phyloP scores from a whole-genome alignment of 2,888 invertebrate genomes.

The Coelopa pilipes region DNA sequence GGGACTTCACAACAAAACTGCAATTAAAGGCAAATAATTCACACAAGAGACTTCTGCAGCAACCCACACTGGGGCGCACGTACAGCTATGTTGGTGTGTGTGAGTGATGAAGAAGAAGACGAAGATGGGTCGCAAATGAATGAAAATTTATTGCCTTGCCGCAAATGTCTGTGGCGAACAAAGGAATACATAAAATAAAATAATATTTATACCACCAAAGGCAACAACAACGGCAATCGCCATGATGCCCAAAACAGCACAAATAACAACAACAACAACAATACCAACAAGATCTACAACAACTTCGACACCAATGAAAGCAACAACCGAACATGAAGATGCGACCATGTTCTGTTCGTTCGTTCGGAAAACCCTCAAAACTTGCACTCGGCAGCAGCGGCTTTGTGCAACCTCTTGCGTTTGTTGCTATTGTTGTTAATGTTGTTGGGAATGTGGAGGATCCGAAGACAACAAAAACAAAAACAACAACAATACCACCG shows the following conservation, averaged over 20 bases:
- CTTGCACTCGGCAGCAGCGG: constrained; percentile 2
- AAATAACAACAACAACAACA: no score
- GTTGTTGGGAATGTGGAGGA: no score
- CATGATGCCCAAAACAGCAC: no score
- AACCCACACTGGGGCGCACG: background rate
- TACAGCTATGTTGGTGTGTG: background rate
- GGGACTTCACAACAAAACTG: no score
- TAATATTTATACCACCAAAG: background rate
- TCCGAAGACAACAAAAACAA: no score
- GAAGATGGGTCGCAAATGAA: constrained; percentile 12
- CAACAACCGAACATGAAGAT: background rate
- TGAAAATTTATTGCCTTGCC: constrained; percentile 16
- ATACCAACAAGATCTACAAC: background rate
- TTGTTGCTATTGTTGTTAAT: no score
- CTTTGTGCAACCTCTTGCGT: no score
- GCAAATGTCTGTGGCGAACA: constrained; percentile 6
- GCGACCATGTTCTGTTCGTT: constrained; percentile 37
- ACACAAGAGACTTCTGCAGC: background rate
- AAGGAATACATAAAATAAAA: background rate
- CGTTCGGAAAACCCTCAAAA: constrained; percentile 27
- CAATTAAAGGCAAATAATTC: constrained; percentile 8
- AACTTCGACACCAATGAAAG: background rate
- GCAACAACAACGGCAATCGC: background rate
- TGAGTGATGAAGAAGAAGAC: constrained; percentile 10
- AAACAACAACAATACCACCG: constrained; percentile 30